These are phyloP conservation scores for Marmota monax DNA, from an alignment of 2,113 vertebrate genomes.

Conservation along the genomic window DNA sequence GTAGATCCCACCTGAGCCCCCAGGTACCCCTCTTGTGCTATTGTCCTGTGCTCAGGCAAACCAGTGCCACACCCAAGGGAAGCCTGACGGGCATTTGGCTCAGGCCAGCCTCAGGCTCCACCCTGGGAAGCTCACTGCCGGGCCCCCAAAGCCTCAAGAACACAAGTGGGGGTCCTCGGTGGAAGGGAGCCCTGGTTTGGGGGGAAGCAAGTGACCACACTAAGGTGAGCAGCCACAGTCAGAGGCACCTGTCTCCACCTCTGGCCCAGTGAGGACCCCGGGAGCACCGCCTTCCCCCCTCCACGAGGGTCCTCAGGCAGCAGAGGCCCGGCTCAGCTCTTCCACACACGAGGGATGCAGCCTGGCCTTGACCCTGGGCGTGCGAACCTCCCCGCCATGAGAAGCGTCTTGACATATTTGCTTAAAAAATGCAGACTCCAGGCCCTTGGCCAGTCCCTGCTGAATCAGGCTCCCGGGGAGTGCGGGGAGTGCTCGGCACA, in stretches of 20 bases:
- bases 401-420: not conserved
- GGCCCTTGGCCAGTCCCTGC: not conserved
- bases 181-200: not conserved
- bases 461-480: not conserved
- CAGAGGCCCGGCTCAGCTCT: not conserved
- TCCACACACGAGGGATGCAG: too few species aligned
- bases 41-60: not conserved
- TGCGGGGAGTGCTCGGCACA: not conserved
- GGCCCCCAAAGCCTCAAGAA: not conserved
- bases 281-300: not conserved
- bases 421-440: not conserved
- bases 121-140: not conserved
- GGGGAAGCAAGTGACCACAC: not conserved
- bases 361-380: not conserved
- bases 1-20: not conserved
- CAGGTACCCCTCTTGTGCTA: not conserved
- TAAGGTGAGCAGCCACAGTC: not conserved
- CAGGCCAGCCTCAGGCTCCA: not conserved
- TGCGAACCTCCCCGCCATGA: not conserved
- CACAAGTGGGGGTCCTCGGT: not conserved
- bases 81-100: not conserved
- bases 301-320: not conserved
- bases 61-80: not conserved
- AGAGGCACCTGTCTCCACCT: not conserved
- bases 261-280: not conserved